Evolutionary conservation across 2,797 vertebrate genomes (phyloP).

Genomic region (Calcarius lapponicus): DNA sequence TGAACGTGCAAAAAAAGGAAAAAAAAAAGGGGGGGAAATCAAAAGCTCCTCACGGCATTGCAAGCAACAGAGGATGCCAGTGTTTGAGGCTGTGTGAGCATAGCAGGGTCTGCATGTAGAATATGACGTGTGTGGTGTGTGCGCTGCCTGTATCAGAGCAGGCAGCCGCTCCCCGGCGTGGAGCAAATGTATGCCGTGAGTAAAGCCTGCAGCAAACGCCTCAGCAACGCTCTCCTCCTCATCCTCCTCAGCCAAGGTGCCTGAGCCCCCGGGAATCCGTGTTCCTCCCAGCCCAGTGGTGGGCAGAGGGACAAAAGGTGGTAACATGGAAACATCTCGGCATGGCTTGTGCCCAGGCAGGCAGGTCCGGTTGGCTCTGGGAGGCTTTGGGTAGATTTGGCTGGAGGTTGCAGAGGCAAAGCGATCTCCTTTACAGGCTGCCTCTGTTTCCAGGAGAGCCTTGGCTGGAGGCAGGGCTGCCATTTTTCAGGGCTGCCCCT

Average conservation of each 20-base stretch:
- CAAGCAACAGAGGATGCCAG: background rate
- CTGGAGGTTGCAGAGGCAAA: background rate
- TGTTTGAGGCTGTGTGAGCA: background rate
- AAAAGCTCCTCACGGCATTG: rapidly evolving
- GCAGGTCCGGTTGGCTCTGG: background rate
- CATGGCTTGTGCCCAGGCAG: background rate
- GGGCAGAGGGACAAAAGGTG: slow-evolving; percentile 18
- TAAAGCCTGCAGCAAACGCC: slow-evolving; percentile 18
- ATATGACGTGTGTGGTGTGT: background rate
- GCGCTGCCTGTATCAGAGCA: background rate
- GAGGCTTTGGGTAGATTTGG: background rate
- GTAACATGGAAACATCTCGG: background rate
- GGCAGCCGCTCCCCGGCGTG: slow-evolving; percentile 39
- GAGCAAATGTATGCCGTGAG: background rate
- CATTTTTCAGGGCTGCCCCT: slow-evolving; percentile 21
- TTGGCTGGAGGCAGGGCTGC: background rate
- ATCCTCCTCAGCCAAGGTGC: background rate
- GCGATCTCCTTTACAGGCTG: background rate
- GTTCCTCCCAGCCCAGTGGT: background rate
- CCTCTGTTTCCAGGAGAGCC: background rate
- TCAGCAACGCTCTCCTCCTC: background rate
- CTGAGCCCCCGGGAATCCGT: background rate
- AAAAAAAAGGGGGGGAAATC: background rate
- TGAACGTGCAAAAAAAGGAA: background rate
- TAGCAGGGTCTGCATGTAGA: background rate